Evolutionary conservation across 2,888 invertebrate species (phyloP).

Genomic region (Ypsolopha scabrella): DNA sequence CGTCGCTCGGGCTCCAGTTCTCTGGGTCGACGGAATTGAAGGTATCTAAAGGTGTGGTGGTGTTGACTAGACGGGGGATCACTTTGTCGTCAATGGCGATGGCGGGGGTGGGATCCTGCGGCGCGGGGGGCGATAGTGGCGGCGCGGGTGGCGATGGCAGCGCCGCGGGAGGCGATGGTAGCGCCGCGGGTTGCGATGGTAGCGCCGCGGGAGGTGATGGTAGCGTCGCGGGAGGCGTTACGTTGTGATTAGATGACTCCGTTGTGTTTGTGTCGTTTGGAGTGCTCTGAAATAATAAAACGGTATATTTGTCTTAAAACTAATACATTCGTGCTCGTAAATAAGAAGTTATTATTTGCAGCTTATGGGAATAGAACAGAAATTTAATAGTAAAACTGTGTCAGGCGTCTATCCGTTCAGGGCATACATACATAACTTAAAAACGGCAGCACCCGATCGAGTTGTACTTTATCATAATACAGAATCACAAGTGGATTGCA

Average conservation of each 20-base stretch:
- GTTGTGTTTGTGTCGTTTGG: constrained; percentile 21
- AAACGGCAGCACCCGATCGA: too few species aligned
- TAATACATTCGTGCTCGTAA: too few species aligned
- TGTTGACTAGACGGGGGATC: constrained; percentile 75
- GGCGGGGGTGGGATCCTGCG: constrained; percentile 17
- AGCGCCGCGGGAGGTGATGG: constrained; percentile 6
- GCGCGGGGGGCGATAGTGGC: constrained; percentile 5
- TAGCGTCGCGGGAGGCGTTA: not conserved
- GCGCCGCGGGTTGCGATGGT: constrained; percentile 12
- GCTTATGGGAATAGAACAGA: too few species aligned
- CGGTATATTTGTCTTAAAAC: too few species aligned
- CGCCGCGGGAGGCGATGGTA: not conserved
- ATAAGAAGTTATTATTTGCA: too few species aligned
- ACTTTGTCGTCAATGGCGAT: constrained; percentile 55
- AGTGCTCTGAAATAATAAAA: constrained; percentile 14
- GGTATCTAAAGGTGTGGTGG: constrained; percentile 57
- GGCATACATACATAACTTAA: too few species aligned
- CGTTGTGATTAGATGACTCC: not conserved
- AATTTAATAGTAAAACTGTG: too few species aligned
- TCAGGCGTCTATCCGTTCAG: too few species aligned
- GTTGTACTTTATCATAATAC: not conserved
- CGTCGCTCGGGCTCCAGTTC: constrained; percentile 84
- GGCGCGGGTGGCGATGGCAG: not conserved
- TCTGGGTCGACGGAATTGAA: constrained; percentile 63
- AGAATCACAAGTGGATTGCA: not conserved